Percentiles rank a stretch among this genome's conserved stretches.
These are phyloP conservation scores for Bambusicola thoracicus DNA, from an alignment of 2,113 vertebrate species.

Conservation along the genomic window DNA sequence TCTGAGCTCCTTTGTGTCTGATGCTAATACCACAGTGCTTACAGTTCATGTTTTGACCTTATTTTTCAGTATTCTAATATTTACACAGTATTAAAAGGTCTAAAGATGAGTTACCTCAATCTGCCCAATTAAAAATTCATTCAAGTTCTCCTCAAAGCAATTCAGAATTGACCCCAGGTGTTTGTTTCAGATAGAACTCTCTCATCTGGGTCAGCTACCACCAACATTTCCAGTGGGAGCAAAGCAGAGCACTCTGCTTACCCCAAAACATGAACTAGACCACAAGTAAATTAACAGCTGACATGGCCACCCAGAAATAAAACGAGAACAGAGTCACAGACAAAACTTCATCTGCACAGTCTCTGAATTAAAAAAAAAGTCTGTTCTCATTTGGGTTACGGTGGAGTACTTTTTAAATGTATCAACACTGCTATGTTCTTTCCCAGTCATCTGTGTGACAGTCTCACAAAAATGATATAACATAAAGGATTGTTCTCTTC, in stretches of 20 bases:
- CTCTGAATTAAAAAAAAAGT: background rate
- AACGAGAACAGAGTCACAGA: background rate
- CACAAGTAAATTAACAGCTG: background rate
- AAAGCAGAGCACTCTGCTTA: background rate
- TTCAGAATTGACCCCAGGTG: background rate
- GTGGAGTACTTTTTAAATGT: constrained; percentile 11
- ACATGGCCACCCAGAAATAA: background rate
- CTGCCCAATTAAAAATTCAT: background rate
- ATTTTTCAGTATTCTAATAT: background rate
- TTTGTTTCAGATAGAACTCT: background rate
- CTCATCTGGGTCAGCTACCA: background rate
- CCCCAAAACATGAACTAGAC: background rate
- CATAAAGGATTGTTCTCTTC: constrained; percentile 28
- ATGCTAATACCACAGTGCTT: background rate
- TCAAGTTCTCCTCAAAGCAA: background rate
- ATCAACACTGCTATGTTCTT: background rate
- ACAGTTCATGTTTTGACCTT: background rate
- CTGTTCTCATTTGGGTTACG: background rate
- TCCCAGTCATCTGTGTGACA: constrained; percentile 25
- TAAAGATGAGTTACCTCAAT: background rate
- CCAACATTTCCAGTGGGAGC: background rate
- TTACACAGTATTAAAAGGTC: background rate
- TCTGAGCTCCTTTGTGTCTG: background rate
- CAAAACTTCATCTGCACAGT: background rate
- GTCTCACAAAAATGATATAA: constrained; percentile 59